Evolutionary conservation across 2,113 vertebrate genomes (phyloP), one percentile per base, ranked within the genome.

Genomic region (Mastomys coucha): DNA sequence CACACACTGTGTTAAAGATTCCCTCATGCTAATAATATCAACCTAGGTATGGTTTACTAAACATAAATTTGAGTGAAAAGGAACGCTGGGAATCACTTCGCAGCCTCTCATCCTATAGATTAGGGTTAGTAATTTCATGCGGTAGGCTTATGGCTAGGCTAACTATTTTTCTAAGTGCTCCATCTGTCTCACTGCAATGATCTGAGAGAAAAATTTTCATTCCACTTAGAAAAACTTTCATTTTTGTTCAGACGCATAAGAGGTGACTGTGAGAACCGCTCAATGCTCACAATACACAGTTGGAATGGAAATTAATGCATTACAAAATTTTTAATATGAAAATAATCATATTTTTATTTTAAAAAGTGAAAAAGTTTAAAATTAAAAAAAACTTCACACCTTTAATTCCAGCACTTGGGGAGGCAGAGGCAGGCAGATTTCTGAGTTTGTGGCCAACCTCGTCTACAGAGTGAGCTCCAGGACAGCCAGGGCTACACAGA

Each of bases 71-170:
- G 58, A 39, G 36, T 89, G 56, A 73, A 53, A 91, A 91, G 45
- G 17, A 96, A 9, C 1, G 77, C 13, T 80, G 33, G 60, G 9
- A 92, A 24, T 75, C 19, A 42, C 56, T 94, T 89, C 14, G 5
- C 39, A 82, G 53, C 82, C 20, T 85, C 0, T 14, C 63, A 89
- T 94, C 97, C 51, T 96, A 33, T 60, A 92, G 70, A n/a, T 82
- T 5, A 53, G 63, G 81, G 16, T 82, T 63, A 24, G 84, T 26
- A 58, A 19, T 85, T 92, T 88, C 17, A 65, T 42, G 39, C 26
- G 7, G 72, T 33, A 76, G 69, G 67, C 14, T 19, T 45, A 3
- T 69, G 17, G 8, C 69, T 17, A n/a, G 31, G 1, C 39, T 5
- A 67, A 5, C 0, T 2, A 1, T 53, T 72, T 75, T 5, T 24